Base-by-base conservation (phyloP, 1,140 invertebrate species). In the Harpegnathos saltator region DNA sequence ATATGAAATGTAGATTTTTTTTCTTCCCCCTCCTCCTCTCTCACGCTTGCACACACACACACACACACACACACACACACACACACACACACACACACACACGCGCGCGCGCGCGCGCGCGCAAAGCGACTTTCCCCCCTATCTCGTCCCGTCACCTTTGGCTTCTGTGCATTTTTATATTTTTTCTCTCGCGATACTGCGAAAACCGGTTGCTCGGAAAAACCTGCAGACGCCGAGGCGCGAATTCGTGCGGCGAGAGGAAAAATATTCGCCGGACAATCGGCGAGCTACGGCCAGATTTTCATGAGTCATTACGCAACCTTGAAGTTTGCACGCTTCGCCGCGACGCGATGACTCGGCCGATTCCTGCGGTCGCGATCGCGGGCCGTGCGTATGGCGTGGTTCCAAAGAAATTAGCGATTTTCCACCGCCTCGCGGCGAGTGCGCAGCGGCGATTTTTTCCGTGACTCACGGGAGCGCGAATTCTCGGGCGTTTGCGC, bases 281-380 rank as follows among this genome's bases (percentile, higher is more conserved):
- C 62, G 83, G 56, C 78, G 74, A 83, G 82, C 61, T 48, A 59
- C 66, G 83, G 81, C 78, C 88, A 85, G 88, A 92, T 91, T 92
- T 90, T 89, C 85, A 88, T 92, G 91, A 91, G 82, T 92, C 91
- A 92, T 74, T 59, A 73, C 17, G 24, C 80, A 65, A 77, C 92
- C 92, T 93, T 93, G 91, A 89, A 88, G 82, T 90, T 91, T 83
- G 89, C 80, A 87, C 91, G 75, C 62, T 90, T 78, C 15, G 83
- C 74, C 77, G 72, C 65, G 77, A 87, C 85, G 38, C 38, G 89
- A 91, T 91, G 92, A 92, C 89, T 92, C 84, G 90, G 82, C 59
- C 85, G 87, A 89, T 85, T 80, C 62, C 73, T 24, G 78, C 52
- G 59, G 74, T 38, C 38, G 48, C 73, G 44, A 78, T 59, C 50